Conservation (phyloP, 92 coral and sea anemone genomes). For the Scolanthus callimorphus region DNA sequence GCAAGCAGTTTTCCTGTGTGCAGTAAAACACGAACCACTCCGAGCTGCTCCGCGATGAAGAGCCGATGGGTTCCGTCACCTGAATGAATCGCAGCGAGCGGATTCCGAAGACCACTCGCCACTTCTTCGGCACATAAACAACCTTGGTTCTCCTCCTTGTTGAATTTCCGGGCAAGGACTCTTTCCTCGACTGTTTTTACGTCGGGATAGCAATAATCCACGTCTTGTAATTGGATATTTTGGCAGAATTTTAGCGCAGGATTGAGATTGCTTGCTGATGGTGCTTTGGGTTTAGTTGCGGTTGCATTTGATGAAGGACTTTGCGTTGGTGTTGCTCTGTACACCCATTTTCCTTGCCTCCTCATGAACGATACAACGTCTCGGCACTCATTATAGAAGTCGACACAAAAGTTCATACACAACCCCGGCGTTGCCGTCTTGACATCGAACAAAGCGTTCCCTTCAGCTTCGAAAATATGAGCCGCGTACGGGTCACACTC, state of each 20-base stretch:
- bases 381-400: slow-evolving; percentile 44
- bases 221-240: slow-evolving; percentile 33
- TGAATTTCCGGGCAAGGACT: slow-evolving; percentile 32
- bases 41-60: slow-evolving; percentile 83
- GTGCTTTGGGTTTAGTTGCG: not conserved
- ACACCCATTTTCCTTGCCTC: slow-evolving; percentile 42
- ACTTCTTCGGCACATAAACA: slow-evolving; percentile 74
- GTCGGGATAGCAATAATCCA: slow-evolving; percentile 78
- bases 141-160: slow-evolving; percentile 39
- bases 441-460: slow-evolving; percentile 55
- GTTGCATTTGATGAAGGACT: not conserved
- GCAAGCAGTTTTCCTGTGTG: slow-evolving; percentile 33
- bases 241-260: slow-evolving; percentile 45
- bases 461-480: slow-evolving; percentile 84
- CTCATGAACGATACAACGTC: slow-evolving; percentile 40
- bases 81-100: slow-evolving; percentile 80
- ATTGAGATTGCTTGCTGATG: not conserved
- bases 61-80: slow-evolving; percentile 74
- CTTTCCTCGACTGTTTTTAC: slow-evolving; percentile 53
- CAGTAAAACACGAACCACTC: slow-evolving; percentile 63
- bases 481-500: slow-evolving; percentile 92
- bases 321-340: slow-evolving; percentile 20
- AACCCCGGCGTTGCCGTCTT: slow-evolving; percentile 83
- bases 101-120: slow-evolving; percentile 67
- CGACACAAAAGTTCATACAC: slow-evolving; percentile 40